phyloP scores from a whole-genome alignment of 2,113 vertebrate species.

The Glaucomys volans region DNA sequence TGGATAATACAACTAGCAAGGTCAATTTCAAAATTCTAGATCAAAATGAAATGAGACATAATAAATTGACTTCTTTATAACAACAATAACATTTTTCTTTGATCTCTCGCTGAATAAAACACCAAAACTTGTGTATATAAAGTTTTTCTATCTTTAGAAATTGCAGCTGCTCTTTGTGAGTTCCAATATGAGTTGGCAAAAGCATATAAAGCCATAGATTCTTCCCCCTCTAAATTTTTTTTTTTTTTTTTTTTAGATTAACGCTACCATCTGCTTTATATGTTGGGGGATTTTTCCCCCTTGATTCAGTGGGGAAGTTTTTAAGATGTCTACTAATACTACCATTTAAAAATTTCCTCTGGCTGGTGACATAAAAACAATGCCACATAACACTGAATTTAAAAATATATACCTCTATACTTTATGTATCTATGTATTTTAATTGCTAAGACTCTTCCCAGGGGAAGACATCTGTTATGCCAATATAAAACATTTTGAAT shows the following conservation, averaged over 20 bases:
- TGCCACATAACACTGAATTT: constrained; percentile 37
- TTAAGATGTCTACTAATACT: constrained; percentile 54
- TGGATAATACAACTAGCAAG: neutral
- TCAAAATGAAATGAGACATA: constrained; percentile 54
- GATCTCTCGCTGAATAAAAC: neutral
- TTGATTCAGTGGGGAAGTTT: neutral
- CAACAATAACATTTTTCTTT: neutral
- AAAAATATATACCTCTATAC: neutral
- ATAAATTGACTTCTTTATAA: neutral
- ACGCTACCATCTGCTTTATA: constrained; percentile 57
- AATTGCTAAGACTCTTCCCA: constrained; percentile 72
- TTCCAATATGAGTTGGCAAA: neutral
- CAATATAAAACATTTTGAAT: constrained; percentile 78
- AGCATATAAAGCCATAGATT: constrained; percentile 15
- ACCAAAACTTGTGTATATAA: neutral
- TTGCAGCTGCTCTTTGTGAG: neutral
- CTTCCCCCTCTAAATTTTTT: neutral
- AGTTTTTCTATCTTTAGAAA: neutral
- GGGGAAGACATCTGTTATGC: constrained; percentile 74
- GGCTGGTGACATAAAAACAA: constrained; percentile 55
- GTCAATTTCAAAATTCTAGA: constrained; percentile 20
- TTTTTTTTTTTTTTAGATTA: constrained; percentile 51
- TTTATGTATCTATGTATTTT: constrained; percentile 69
- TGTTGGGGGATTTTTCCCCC: neutral
- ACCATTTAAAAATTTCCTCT: constrained; percentile 55